These are phyloP conservation scores for Brachionus rubens DNA, from an alignment of 1,140 invertebrate genomes.

Conservation along the genomic window DNA sequence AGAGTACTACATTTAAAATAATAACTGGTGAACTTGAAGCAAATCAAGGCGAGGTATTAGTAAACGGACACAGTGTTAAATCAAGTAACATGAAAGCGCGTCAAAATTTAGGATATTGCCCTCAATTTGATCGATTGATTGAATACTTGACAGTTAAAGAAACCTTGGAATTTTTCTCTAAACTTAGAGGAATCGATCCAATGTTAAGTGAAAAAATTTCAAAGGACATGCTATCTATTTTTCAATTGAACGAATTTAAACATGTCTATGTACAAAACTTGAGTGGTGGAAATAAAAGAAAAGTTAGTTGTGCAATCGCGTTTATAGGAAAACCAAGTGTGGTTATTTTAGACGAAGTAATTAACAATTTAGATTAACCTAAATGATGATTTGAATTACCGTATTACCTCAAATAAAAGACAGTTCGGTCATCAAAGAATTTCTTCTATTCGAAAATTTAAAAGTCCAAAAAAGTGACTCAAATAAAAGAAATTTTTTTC, in stretches of 20 bases:
- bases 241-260: constrained; percentile 40
- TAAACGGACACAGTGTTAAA: constrained; percentile 53
- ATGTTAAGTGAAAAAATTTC: constrained; percentile 53
- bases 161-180: constrained; percentile 36
- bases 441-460: too few species aligned
- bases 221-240: constrained; percentile 19
- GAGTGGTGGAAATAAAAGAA: constrained; percentile 81
- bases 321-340: constrained; percentile 65
- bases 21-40: constrained; percentile 66
- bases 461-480: too few species aligned
- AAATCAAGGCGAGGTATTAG: constrained; percentile 54
- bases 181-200: constrained; percentile 48
- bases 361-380: too few species aligned
- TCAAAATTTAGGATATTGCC: constrained; percentile 60
- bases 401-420: too few species aligned
- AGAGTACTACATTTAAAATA: constrained; percentile 49
- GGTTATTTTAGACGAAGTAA: constrained; percentile 60
- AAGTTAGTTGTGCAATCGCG: constrained; percentile 86
- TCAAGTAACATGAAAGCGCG: constrained; percentile 55
- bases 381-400: too few species aligned
- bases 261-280: constrained; percentile 33
- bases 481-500: too few species aligned
- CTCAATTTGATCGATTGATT: constrained; percentile 63
- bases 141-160: constrained; percentile 55
- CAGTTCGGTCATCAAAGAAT: too few species aligned